These are phyloP conservation scores for Eulimnadia texana DNA, from an alignment of 1,140 invertebrate species.

Conservation along the genomic window DNA sequence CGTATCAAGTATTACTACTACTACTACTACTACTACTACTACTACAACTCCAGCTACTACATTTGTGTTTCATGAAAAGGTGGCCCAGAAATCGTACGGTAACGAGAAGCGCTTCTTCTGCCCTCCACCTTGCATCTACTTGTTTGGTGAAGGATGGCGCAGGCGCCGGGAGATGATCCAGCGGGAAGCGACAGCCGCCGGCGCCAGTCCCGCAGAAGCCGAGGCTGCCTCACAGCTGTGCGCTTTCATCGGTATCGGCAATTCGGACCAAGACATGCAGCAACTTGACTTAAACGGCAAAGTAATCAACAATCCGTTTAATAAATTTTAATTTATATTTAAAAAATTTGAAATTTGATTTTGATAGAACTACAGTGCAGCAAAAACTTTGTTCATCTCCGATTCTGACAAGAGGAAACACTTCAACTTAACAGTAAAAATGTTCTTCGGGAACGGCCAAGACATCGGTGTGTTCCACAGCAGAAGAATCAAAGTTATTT, in stretches of 20 bases:
- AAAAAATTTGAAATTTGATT: neutral
- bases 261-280: constrained; percentile 97
- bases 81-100: constrained; percentile 98
- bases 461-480: constrained; percentile 98
- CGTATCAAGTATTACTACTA: too few species aligned
- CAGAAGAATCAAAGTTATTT: constrained; percentile 98
- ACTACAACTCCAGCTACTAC: too few species aligned
- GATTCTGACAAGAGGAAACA: constrained; percentile 99
- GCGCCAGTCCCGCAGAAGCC: constrained; percentile 45
- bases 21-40: too few species aligned
- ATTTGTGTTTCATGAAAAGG: too few species aligned
- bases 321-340: neutral
- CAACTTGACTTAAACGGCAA: constrained; percentile 84
- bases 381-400: constrained; percentile 97
- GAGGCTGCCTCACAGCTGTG: constrained; percentile 84
- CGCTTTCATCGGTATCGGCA: constrained; percentile 97
- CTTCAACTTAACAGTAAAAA: constrained; percentile 97
- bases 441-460: constrained; percentile 96
- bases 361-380: constrained; percentile 89
- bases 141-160: constrained; percentile 94
- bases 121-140: constrained; percentile 95
- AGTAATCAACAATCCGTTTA: constrained; percentile 26
- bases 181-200: constrained; percentile 35
- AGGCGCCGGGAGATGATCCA: constrained; percentile 80
- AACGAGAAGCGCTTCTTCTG: constrained; percentile 99